Conservation (phyloP, 2,113 vertebrate genomes). For the Pygoscelis adeliae region DNA sequence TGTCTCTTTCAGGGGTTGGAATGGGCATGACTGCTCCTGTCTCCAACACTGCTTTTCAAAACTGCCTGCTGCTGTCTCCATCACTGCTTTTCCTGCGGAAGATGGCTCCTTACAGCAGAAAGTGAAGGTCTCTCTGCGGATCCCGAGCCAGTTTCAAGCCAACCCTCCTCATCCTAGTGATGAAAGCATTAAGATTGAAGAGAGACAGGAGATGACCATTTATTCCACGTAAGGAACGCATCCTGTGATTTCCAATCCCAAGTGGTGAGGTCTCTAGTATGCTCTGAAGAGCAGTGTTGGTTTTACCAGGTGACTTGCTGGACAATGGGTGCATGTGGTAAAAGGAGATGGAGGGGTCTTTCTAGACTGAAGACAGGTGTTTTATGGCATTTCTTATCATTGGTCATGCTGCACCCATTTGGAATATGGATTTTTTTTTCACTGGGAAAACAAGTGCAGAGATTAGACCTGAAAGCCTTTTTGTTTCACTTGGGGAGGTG, state of each 20-base stretch:
- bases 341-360: not conserved
- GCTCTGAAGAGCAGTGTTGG: not conserved
- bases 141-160: slow-evolving; percentile 82
- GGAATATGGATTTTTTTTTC: not conserved
- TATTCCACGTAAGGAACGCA: slow-evolving; percentile 82
- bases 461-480: not conserved
- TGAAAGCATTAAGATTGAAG: slow-evolving; percentile 80
- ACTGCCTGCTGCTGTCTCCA: slow-evolving; percentile 84
- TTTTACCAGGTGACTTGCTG: not conserved
- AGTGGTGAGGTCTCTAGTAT: not conserved
- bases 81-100: slow-evolving; percentile 84
- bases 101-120: slow-evolving; percentile 85
- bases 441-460: not conserved
- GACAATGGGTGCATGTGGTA: not conserved
- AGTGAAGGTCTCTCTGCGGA: slow-evolving; percentile 82
- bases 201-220: slow-evolving; percentile 84
- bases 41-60: slow-evolving; percentile 85
- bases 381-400: not conserved
- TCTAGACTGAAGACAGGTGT: not conserved
- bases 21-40: slow-evolving; percentile 89
- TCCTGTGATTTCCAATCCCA: not conserved
- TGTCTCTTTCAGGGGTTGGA: slow-evolving; percentile 74
- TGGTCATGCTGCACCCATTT: not conserved
- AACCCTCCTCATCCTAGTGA: slow-evolving; percentile 81
- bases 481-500: not conserved